A percentile compares a stretch with the other conserved stretches of the same genome.
Conservation (phyloP, 2,797 vertebrate species). For the Pachyuromys duprasi region DNA sequence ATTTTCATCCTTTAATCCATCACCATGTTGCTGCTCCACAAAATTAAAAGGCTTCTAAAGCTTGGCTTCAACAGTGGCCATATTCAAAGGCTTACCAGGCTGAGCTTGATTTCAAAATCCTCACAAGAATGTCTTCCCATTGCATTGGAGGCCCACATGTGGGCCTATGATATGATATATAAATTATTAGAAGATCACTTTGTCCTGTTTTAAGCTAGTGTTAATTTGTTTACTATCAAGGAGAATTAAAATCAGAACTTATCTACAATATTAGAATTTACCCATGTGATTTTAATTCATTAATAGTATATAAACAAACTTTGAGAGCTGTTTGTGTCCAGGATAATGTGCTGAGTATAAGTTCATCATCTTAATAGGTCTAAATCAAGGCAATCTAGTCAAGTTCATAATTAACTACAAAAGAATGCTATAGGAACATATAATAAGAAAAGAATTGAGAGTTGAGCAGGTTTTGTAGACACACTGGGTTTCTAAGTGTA, state of each 20-base stretch:
- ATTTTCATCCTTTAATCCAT: conserved; percentile 63
- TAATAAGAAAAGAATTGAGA: conserved; percentile 1
- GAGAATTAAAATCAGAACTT: conserved; percentile 20
- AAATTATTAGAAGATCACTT: conserved; percentile 7
- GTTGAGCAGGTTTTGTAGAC: neutral
- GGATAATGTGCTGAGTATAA: neutral
- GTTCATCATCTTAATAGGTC: neutral
- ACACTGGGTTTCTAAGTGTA: neutral
- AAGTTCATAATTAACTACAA: neutral
- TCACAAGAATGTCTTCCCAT: conserved; percentile 52
- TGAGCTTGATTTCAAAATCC: conserved; percentile 54
- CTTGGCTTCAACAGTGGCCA: conserved; percentile 45
- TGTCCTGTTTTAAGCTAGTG: conserved; percentile 44
- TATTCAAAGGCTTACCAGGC: conserved; percentile 39
- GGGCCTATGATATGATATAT: neutral
- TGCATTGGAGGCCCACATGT: neutral
- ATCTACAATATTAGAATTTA: conserved; percentile 28
- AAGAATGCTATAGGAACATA: conserved; percentile 14
- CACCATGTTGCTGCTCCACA: conserved; percentile 16
- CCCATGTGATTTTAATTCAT: conserved; percentile 42
- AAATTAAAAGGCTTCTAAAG: conserved; percentile 54
- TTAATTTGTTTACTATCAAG: neutral
- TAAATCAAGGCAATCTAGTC: neutral
- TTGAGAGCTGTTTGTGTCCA: neutral
- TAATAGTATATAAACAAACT: conserved; percentile 30